Conservation (phyloP, 2,113 vertebrate species). For the Merops nubicus region DNA sequence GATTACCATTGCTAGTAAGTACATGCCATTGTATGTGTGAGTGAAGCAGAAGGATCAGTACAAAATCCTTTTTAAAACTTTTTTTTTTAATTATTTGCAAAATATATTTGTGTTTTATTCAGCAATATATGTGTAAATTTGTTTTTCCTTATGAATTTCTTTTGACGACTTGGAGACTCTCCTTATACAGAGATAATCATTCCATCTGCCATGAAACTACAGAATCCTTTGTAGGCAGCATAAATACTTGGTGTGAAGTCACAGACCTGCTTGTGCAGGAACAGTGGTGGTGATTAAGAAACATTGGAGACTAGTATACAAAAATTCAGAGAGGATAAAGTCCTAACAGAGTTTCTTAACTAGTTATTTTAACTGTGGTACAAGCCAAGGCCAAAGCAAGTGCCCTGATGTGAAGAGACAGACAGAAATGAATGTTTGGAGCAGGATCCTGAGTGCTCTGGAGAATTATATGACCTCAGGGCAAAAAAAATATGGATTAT, state of each 20-base stretch:
- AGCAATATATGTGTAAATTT: not conserved
- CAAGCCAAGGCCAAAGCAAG: not conserved
- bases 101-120: not conserved
- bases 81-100: not conserved
- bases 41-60: not conserved
- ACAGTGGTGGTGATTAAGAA: not conserved
- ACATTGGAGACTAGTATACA: not conserved
- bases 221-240: not conserved
- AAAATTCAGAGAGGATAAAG: not conserved
- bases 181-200: not conserved
- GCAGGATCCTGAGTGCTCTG: not conserved
- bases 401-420: not conserved
- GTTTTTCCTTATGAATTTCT: not conserved
- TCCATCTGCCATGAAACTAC: not conserved
- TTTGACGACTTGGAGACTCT: not conserved
- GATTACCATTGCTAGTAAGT: not conserved
- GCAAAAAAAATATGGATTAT: not conserved
- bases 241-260: not conserved
- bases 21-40: not conserved
- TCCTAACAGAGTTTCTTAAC: not conserved
- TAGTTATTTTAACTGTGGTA: not conserved
- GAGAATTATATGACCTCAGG: slow-evolving; percentile 1
- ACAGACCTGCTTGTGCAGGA: not conserved
- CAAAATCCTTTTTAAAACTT: not conserved
- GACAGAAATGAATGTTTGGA: not conserved